Conservation (phyloP, 2,113 vertebrate species). For the Elaphurus davidianus region DNA sequence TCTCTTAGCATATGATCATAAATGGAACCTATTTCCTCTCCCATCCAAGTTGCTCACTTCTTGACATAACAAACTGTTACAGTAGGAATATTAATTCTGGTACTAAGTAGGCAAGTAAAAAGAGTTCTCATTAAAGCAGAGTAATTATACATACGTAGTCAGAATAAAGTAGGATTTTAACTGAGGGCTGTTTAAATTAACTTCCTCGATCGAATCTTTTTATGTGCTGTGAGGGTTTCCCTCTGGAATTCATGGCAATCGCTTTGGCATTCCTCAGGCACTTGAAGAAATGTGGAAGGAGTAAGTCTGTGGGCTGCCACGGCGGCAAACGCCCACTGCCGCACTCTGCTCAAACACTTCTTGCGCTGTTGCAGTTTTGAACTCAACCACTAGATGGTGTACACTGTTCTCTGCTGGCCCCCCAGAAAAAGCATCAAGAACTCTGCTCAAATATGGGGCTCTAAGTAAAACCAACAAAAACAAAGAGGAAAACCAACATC, state of each 20-base stretch:
- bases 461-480: conserved; percentile 72
- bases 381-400: conserved; percentile 81
- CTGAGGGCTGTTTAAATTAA: conserved; percentile 42
- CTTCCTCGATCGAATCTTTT: conserved; percentile 18
- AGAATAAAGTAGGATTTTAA: conserved; percentile 55
- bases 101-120: conserved; percentile 49
- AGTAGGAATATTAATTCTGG: conserved; percentile 39
- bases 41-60: not conserved
- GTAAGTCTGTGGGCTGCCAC: not conserved
- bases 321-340: not conserved
- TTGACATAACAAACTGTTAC: not conserved
- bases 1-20: not conserved
- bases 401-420: conserved; percentile 67
- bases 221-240: not conserved
- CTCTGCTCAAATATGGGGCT: conserved; percentile 50
- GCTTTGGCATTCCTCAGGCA: not conserved
- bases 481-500: conserved; percentile 66
- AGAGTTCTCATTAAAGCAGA: conserved; percentile 43
- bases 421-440: conserved; percentile 49
- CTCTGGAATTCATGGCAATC: conserved; percentile 20
- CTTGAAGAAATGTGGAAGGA: not conserved
- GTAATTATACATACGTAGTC: conserved; percentile 31
- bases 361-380: conserved; percentile 61
- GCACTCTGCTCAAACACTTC: not conserved
- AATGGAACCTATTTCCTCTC: conserved; percentile 19